phyloP scores from a whole-genome alignment of 2,797 vertebrate genomes.

The Discoglossus pictus region DNA sequence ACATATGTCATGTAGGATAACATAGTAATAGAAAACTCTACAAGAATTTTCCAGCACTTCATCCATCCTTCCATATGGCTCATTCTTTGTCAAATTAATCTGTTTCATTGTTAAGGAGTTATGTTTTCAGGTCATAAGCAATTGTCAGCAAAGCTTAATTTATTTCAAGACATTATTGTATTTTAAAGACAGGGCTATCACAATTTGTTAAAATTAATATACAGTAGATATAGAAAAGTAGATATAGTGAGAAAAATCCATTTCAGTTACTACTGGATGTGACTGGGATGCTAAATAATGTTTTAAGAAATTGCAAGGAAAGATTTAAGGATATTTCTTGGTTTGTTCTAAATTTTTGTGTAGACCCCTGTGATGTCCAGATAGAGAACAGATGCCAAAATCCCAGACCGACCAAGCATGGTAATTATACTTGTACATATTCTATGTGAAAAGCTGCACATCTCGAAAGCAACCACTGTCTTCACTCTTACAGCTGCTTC shows the following conservation, averaged over 20 bases:
- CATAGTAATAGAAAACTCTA: too few species aligned
- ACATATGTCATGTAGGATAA: too few species aligned
- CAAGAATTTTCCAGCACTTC: too few species aligned
- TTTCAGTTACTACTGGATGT: slow-evolving; percentile 8
- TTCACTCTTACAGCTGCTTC: slow-evolving; percentile 6
- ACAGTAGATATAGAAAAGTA: neutral
- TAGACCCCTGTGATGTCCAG: neutral
- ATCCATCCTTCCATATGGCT: neutral
- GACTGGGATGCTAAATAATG: neutral
- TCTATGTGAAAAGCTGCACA: neutral
- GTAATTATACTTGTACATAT: slow-evolving; percentile 15
- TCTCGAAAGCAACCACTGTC: neutral
- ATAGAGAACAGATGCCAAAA: neutral
- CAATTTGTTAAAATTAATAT: slow-evolving; percentile 7
- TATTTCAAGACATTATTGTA: slow-evolving; percentile 10
- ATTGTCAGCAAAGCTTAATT: neutral
- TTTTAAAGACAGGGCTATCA: neutral
- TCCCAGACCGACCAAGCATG: neutral
- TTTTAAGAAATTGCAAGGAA: neutral
- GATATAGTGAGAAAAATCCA: slow-evolving; percentile 16
- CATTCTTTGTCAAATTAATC: neutral
- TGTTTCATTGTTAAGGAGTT: neutral
- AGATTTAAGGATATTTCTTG: neutral
- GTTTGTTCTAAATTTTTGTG: neutral
- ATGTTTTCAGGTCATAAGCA: slow-evolving; percentile 2